Evolutionary conservation across 2,888 invertebrate genomes (phyloP).

Genomic region (Uropetala carovei): DNA sequence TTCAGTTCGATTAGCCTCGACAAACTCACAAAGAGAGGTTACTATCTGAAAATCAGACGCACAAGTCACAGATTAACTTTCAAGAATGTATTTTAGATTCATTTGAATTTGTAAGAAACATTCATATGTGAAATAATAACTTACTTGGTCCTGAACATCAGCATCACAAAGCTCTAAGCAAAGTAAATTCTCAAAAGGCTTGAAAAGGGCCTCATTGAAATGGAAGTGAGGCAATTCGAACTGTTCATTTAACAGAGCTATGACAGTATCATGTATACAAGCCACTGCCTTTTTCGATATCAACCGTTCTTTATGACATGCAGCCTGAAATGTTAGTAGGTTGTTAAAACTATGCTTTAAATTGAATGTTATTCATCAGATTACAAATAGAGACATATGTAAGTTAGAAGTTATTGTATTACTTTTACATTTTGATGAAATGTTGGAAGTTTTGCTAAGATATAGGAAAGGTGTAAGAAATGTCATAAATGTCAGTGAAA

Average conservation of each 20-base stretch:
- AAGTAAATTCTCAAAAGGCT: slow-evolving; percentile 95
- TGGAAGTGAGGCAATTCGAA: slow-evolving; percentile 95
- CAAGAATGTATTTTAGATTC: background rate
- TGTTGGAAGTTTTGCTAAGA: background rate
- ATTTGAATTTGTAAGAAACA: background rate
- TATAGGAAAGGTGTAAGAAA: background rate
- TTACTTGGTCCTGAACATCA: slow-evolving; percentile 89
- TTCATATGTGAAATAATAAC: slow-evolving; percentile 36
- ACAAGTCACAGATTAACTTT: background rate
- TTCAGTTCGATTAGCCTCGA: slow-evolving; percentile 94
- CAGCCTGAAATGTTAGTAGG: slow-evolving; percentile 80
- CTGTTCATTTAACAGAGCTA: slow-evolving; percentile 90
- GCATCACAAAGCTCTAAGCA: slow-evolving; percentile 95
- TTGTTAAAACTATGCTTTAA: background rate
- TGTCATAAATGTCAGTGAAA: too few species aligned
- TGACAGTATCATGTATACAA: slow-evolving; percentile 94
- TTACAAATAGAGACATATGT: background rate
- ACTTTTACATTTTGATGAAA: background rate
- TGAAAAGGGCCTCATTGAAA: slow-evolving; percentile 95
- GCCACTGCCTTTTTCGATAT: slow-evolving; percentile 92
- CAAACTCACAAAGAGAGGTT: slow-evolving; percentile 96
- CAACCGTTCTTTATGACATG: slow-evolving; percentile 91
- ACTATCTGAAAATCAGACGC: slow-evolving; percentile 83
- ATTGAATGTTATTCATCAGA: background rate
- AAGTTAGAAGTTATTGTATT: background rate